A percentile compares a stretch with the other conserved stretches of the same genome.
Conservation (phyloP, 2,888 invertebrate species). For the Tachina lurida region DNA sequence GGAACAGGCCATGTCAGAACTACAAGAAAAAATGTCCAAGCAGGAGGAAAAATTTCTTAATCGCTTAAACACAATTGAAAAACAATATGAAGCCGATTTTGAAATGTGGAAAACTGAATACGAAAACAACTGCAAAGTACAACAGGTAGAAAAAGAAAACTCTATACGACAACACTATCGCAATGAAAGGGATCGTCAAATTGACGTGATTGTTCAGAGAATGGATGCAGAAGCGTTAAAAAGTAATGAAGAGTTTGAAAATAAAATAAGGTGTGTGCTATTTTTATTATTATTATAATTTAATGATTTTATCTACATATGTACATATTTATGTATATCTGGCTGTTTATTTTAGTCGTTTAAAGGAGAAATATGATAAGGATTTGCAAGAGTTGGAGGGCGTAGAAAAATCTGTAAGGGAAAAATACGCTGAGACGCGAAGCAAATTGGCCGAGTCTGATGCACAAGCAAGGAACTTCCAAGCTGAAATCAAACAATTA, state of each 20-base stretch:
- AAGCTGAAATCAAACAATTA: conserved; percentile 86
- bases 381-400: conserved; percentile 88
- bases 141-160: conserved; percentile 87
- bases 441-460: conserved; percentile 87
- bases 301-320: no score
- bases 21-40: conserved; percentile 84
- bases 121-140: conserved; percentile 82
- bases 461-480: conserved; percentile 84
- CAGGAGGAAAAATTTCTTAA: conserved; percentile 84
- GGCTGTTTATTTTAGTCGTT: conserved; percentile 84
- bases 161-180: conserved; percentile 88
- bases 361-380: conserved; percentile 90
- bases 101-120: conserved; percentile 86
- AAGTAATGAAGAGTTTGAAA: conserved; percentile 80
- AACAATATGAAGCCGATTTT: conserved; percentile 86
- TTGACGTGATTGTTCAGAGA: conserved; percentile 84
- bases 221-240: conserved; percentile 82
- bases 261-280: conserved; percentile 78
- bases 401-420: conserved; percentile 87
- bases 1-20: conserved; percentile 83
- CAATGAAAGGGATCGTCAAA: conserved; percentile 90
- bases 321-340: no score
- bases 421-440: conserved; percentile 87
- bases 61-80: conserved; percentile 84
- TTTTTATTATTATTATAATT: not conserved